Evolutionary conservation across 2,113 vertebrate genomes (phyloP).

Genomic region (Eptatretus burgeri): DNA sequence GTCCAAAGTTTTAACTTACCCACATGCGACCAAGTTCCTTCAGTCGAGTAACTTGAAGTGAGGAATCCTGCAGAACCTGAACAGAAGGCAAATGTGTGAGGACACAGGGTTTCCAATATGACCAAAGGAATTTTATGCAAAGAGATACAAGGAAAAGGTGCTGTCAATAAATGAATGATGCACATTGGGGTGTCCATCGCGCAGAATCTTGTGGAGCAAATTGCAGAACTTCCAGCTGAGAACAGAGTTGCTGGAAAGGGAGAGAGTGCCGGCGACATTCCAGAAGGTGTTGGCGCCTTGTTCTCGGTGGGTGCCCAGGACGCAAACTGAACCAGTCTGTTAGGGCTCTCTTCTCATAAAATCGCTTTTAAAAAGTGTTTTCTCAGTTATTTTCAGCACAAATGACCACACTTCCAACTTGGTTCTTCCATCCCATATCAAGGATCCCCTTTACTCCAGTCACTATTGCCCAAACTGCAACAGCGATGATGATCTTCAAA

Average conservation of each 20-base stretch:
- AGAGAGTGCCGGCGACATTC: conserved; percentile 59
- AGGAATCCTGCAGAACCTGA: conserved; percentile 79
- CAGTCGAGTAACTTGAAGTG: conserved; percentile 65
- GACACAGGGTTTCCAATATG: not conserved
- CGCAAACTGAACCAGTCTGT: conserved; percentile 30
- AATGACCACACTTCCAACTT: not conserved
- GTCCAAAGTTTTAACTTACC: conserved; percentile 24
- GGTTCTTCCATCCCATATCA: not conserved
- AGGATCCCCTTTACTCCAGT: not conserved
- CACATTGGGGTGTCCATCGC: conserved; percentile 71
- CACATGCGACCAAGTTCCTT: conserved; percentile 98
- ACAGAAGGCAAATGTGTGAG: conserved; percentile 2
- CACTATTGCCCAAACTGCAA: not conserved
- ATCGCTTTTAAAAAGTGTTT: conserved; percentile 28
- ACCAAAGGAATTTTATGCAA: not conserved
- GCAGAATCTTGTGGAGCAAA: conserved; percentile 84
- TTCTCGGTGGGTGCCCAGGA: conserved; percentile 87
- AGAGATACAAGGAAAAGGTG: too few relatives aligned
- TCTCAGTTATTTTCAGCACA: not conserved
- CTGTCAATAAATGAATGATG: conserved; percentile 13
- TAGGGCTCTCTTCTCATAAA: too few relatives aligned
- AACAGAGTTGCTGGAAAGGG: conserved; percentile 72
- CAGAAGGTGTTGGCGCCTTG: conserved; percentile 91
- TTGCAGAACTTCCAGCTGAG: conserved; percentile 99
- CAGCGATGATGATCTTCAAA: not conserved